Evolutionary conservation across 2,888 invertebrate genomes (phyloP), one percentile per base, ranked within the genome.

Genomic region (Torymus texanus): DNA sequence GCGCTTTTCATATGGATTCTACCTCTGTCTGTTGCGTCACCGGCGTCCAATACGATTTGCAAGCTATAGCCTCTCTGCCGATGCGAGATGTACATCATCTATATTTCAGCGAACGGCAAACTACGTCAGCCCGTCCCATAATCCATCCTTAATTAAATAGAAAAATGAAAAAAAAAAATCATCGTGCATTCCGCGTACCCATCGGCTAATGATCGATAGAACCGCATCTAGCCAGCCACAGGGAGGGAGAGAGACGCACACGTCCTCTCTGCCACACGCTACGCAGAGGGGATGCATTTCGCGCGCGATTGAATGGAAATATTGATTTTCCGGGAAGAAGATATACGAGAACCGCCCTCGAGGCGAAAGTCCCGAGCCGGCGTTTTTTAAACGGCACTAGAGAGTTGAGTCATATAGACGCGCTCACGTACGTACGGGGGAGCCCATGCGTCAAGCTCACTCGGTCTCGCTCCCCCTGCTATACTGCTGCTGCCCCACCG

Each of bases 251-350:
- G n/a, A n/a, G n/a, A n/a, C n/a, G n/a, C 21, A 2, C 21, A 51
- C 11, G 5, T 18, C 50, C 18, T 24, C n/a, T 11, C 29, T 10
- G 24, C 51, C n/a, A 13, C 67, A 21, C 41, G 10, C 8, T 29
- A 29, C 8, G 8, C 41, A 56, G 29, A 21, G 21, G 63, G 11
- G 53, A 16, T 78, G 77, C 77, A 78, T 72, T 66, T 66, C 11
- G 59, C 66, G 61, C 10, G 59, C 66, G 61, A 73, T 72, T 73
- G 72, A 62, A 56, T 67, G 62, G 72, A 62, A 73, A 58, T 78
- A 78, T 78, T 78, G 78, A 78, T 78, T 78, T 78, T 78, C n/a
- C 71, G 51, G 71, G n/a, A 58, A 14, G 58, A 50, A 56, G 63
- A 77, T 59, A 66, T 41, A 41, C 41, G 41, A 41, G 41, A 41